These are phyloP conservation scores for Phalacrocorax pelagicus DNA, from an alignment of 2,113 vertebrate species.

Conservation along the genomic window DNA sequence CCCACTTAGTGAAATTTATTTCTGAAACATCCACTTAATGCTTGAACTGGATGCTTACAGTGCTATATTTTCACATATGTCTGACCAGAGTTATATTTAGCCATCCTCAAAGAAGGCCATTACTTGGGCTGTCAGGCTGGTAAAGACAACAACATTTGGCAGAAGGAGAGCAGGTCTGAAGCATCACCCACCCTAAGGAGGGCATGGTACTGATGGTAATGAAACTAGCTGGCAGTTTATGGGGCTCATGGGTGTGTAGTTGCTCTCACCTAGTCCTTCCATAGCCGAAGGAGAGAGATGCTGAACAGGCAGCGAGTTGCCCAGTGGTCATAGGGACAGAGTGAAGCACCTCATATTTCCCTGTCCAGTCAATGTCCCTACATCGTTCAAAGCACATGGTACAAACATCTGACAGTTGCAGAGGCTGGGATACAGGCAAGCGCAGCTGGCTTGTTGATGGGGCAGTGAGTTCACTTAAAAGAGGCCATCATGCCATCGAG, in stretches of 20 bases:
- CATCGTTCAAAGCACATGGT: neutral
- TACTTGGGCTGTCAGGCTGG: neutral
- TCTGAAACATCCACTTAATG: neutral
- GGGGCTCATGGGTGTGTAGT: neutral
- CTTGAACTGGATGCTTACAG: neutral
- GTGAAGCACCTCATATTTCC: neutral
- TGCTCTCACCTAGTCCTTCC: neutral
- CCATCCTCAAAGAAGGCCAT: neutral
- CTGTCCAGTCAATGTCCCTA: neutral
- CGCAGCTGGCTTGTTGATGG: neutral
- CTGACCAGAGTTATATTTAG: neutral
- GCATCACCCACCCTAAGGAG: neutral
- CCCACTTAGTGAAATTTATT: neutral
- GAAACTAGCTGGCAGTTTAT: neutral
- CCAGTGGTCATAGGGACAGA: neutral
- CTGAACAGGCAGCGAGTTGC: neutral
- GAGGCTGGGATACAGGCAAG: neutral
- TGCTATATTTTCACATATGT: neutral
- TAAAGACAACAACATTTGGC: neutral
- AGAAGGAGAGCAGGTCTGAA: neutral
- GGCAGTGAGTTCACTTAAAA: neutral
- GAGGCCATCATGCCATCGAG: neutral
- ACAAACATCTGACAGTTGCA: neutral
- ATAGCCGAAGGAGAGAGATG: neutral
- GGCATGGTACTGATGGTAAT: neutral